Base-by-base conservation (phyloP, 2,113 vertebrate genomes). In the Sapayoa aenigma region DNA sequence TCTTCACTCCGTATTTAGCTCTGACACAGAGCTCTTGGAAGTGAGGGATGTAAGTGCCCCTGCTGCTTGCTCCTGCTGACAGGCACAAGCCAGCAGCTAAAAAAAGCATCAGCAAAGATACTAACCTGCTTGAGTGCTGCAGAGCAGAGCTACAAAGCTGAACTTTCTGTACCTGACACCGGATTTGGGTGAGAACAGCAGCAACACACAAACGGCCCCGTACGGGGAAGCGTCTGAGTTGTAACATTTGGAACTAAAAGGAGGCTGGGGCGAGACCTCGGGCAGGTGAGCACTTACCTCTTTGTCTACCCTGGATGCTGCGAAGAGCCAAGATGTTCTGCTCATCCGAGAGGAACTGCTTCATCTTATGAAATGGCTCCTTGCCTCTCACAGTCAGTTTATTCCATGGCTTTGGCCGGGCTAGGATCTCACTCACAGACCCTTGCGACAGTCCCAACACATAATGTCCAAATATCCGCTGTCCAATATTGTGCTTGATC, bases 311-410 rank as follows among this genome's bases (percentile, higher is more conserved):
- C 98, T 99, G 99, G 98, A 99, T 99, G 97, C 99, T 99, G 95
- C 99, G 98, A 90, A 99, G 98, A 12, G 99, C 99, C 78, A 99
- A 96, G 98, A 99, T 99, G 98, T 99, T 99, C 98, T 99, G 99
- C 98, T 99, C 99, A 7, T 99, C 99, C 0, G 99, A 99, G 47
- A 99, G 98, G 98, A 99, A 99, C 97, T 99, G 99, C 98, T 99
- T 99, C 99, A 99, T 99, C 98, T 99, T 99, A 97, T 99, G 99
- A 97, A 99, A 99, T 23, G 99, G 99, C 98, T 99, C 99, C 98
- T 99, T 99, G 97, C 99, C 99, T 46, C 99, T 98, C 79, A 99
- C 99, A 69, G 99, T 99, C 93, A 99, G 97, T 98, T 99, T 99
- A 98, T 98, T 99, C 99, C 99, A 99, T 31, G 99, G 99, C 98